A percentile compares a stretch with the other conserved stretches of the same genome.
Conservation (phyloP, 1,140 invertebrate species). For the Rhysida immarginata region DNA sequence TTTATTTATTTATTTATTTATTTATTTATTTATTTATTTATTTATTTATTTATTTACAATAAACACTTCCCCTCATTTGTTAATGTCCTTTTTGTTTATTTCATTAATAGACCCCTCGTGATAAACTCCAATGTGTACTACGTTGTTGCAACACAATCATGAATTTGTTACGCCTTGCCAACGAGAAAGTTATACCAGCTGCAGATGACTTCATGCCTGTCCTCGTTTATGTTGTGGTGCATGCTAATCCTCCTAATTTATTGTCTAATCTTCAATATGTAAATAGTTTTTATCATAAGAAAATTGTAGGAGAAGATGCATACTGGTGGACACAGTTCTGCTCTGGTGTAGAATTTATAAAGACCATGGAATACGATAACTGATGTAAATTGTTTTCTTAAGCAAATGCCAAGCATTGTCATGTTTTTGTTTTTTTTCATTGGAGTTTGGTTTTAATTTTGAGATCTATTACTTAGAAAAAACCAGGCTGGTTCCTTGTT, state of each 20-base stretch:
- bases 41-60: too few species aligned
- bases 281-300: conserved; percentile 71
- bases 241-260: conserved; percentile 84
- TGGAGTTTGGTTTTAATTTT: too few species aligned
- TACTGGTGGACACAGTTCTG: conserved; percentile 99
- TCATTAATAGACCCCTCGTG: conserved; percentile 73
- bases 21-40: too few species aligned
- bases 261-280: conserved; percentile 96
- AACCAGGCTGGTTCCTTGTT: too few species aligned
- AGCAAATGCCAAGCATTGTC: too few species aligned
- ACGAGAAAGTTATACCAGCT: conserved; percentile 60
- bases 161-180: conserved; percentile 72
- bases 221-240: conserved; percentile 89
- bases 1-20: too few species aligned
- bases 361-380: conserved; percentile 74
- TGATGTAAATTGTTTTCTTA: too few species aligned
- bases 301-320: conserved; percentile 75
- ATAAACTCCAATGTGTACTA: conserved; percentile 79
- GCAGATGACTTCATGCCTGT: conserved; percentile 96
- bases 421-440: too few species aligned
- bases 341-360: conserved; percentile 92
- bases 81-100: too few species aligned
- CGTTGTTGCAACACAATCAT: conserved; percentile 78
- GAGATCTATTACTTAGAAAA: too few species aligned
- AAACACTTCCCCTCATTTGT: too few species aligned